Evolutionary conservation across 2,888 invertebrate species (phyloP).

Genomic region (Tuberolachnus salignus): DNA sequence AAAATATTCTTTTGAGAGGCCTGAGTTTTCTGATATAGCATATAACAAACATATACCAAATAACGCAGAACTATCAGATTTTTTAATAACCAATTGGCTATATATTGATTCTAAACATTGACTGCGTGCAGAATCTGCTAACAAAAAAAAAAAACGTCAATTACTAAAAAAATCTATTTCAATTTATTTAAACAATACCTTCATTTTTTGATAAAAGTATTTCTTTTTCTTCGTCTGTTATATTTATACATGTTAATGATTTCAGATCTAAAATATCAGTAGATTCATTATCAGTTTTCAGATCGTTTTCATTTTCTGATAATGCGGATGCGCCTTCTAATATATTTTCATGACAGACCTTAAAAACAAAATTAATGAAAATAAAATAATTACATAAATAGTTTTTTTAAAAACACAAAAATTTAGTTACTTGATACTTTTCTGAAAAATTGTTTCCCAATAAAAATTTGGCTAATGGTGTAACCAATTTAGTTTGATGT

Average conservation of each 20-base stretch:
- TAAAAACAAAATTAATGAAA: slow-evolving; percentile 22
- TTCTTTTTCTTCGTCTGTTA: slow-evolving; percentile 93
- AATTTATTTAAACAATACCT: slow-evolving; percentile 16
- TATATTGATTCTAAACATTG: slow-evolving; percentile 71
- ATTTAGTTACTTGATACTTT: slow-evolving; percentile 29
- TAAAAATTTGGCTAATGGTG: slow-evolving; percentile 87
- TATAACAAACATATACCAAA: slow-evolving; percentile 90
- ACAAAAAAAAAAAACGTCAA: neutral
- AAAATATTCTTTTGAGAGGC: slow-evolving; percentile 70
- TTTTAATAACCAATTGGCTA: slow-evolving; percentile 65
- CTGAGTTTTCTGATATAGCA: slow-evolving; percentile 91
- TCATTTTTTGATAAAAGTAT: slow-evolving; percentile 64
- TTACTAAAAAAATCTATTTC: neutral
- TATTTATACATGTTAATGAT: slow-evolving; percentile 68
- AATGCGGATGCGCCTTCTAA: slow-evolving; percentile 14
- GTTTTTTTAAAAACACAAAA: neutral
- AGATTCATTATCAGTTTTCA: slow-evolving; percentile 62
- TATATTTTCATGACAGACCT: slow-evolving; percentile 23
- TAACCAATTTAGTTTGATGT: slow-evolving; percentile 87
- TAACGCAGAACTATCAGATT: slow-evolving; percentile 90
- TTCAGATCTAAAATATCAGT: slow-evolving; percentile 56
- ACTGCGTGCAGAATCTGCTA: slow-evolving; percentile 51
- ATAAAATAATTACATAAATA: neutral
- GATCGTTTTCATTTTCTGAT: slow-evolving; percentile 46
- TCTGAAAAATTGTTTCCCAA: slow-evolving; percentile 70